phyloP scores from a whole-genome alignment of 2,888 invertebrate species.

The Hesperia comma region DNA sequence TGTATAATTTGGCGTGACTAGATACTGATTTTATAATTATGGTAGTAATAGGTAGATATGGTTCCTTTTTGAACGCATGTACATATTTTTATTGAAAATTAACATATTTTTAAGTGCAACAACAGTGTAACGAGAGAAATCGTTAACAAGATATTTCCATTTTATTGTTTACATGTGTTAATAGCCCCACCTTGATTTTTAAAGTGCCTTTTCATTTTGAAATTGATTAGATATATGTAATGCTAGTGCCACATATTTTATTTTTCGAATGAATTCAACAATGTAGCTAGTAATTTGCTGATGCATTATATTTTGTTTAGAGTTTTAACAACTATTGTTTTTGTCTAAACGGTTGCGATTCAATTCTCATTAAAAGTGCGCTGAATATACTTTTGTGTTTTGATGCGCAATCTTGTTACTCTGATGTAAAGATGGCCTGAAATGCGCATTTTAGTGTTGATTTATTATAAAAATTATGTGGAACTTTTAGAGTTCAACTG shows the following conservation, averaged over 20 bases:
- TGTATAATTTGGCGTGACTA: constrained; percentile 36
- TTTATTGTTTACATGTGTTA: constrained; percentile 63
- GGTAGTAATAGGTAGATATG: constrained; percentile 55
- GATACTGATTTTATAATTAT: constrained; percentile 42
- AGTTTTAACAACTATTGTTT: constrained; percentile 61
- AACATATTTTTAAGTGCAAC: constrained; percentile 75
- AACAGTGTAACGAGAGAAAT: constrained; percentile 80
- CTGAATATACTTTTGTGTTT: constrained; percentile 16
- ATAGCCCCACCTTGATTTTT: constrained; percentile 72
- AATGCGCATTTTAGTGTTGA: constrained; percentile 56
- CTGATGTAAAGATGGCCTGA: constrained; percentile 30
- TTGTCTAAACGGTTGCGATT: constrained; percentile 44
- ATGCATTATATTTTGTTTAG: constrained; percentile 64
- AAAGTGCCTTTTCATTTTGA: constrained; percentile 70
- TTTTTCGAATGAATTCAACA: constrained; percentile 49
- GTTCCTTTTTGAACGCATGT: constrained; percentile 74
- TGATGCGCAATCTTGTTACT: constrained; percentile 25
- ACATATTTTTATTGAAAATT: constrained; percentile 67
- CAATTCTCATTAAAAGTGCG: constrained; percentile 30
- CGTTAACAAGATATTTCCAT: constrained; percentile 60
- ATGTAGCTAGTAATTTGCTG: constrained; percentile 63
- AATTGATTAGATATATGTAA: constrained; percentile 59
- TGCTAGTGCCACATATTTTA: constrained; percentile 60
- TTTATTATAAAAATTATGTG: constrained; percentile 66
- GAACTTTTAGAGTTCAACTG: constrained; percentile 70